Evolutionary conservation across 2,888 invertebrate species (phyloP).

Genomic region (Heteromyza rotundicornis): DNA sequence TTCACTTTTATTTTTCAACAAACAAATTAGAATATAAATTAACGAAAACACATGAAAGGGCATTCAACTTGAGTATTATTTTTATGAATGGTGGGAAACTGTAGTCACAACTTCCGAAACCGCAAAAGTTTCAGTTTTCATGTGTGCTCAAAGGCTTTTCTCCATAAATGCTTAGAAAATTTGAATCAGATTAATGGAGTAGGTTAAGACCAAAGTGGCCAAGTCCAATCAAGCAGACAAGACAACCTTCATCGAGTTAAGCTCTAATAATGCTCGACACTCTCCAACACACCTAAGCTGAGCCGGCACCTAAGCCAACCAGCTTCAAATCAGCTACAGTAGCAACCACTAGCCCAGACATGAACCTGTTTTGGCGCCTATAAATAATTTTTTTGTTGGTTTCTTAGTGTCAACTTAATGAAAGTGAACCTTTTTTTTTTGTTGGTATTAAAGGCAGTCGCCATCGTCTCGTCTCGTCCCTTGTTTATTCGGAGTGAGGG

Average conservation of each 20-base stretch:
- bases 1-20: background rate
- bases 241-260: conserved; percentile 3
- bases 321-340: background rate
- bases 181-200: conserved; percentile 9
- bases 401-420: conserved; percentile 9
- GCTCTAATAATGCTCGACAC: background rate
- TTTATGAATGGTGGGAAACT: background rate
- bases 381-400: background rate
- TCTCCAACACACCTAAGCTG: background rate
- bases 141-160: too few relatives aligned
- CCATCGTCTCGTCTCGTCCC: background rate
- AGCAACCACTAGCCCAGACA: background rate
- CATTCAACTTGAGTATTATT: too few relatives aligned
- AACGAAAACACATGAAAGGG: too few relatives aligned
- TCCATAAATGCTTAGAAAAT: background rate
- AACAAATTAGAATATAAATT: background rate
- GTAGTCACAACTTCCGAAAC: background rate
- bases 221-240: background rate
- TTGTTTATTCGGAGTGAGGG: background rate
- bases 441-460: too few relatives aligned
- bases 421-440: conserved; percentile 16
- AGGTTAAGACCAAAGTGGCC: background rate
- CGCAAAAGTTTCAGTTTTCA: background rate
- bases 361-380: conserved; percentile 7
- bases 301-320: background rate